Conservation (phyloP, 2,797 vertebrate genomes). For the Pangasius mekongensis region DNA sequence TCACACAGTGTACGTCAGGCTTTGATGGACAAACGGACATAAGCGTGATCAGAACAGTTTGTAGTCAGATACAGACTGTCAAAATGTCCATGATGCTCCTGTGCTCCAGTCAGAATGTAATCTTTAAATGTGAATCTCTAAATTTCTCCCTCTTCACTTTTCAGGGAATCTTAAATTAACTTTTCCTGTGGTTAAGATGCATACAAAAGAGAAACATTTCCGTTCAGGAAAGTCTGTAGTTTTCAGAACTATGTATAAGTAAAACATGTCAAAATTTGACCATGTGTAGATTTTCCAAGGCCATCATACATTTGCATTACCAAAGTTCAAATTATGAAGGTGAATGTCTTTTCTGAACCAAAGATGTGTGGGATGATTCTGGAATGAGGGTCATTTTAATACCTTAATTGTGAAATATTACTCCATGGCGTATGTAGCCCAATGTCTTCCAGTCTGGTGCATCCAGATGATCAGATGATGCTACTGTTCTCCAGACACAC, state of each 20-base stretch:
- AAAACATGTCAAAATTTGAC: background rate
- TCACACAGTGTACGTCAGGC: background rate
- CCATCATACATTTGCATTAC: too few species aligned
- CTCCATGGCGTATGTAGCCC: background rate
- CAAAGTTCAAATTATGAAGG: background rate
- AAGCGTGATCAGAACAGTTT: background rate
- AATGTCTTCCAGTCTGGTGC: background rate
- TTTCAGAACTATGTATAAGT: background rate
- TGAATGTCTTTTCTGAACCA: background rate
- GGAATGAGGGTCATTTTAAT: background rate
- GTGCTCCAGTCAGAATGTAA: background rate
- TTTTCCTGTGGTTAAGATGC: background rate
- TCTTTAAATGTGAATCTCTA: background rate
- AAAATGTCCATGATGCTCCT: background rate
- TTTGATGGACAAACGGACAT: conserved; percentile 1
- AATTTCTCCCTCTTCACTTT: background rate
- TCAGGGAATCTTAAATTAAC: background rate
- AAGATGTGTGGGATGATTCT: background rate
- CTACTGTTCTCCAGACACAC: background rate
- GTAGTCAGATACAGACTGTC: background rate
- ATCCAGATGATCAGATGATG: conserved; percentile 5
- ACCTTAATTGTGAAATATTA: background rate
- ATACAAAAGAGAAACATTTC: background rate
- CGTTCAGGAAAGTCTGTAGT: background rate
- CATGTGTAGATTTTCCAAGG: background rate